Base-by-base conservation (phyloP, 2,888 invertebrate species). In the Alcis repandata region DNA sequence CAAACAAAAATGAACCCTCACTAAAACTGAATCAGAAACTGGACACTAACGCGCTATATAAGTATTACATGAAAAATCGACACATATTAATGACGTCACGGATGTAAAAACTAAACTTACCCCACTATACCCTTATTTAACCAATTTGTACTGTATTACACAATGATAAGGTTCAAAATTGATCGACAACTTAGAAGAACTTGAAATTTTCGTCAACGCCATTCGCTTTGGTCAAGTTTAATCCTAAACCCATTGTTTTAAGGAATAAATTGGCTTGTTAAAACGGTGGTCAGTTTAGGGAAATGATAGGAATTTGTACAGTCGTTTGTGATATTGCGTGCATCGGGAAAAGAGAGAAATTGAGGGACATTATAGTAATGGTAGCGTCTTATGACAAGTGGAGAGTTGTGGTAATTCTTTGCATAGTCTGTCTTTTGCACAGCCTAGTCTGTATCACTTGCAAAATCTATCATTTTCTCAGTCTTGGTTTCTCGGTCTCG, bases 41-140 rank as follows among this genome's bases (percentile, higher is more conserved):
- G 86, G 85, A 87, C 82, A 78, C 77, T 75, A 75, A 69, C 61
- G 61, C 57, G 51, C 63, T 70, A 68, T 66, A 68, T 81, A n/a
- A n/a, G n/a, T n/a, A 80, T 78, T 77, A 78, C 79, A 78, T 88
- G 88, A 90, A 85, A 90, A 87, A 90, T 90, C 68, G 82, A 71
- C 76, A 70, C 63, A 80, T 70, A 87, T 88, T 79, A 81, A 67
- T 67, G 74, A 64, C 73, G 73, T 74, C 73, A 71, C 70, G 64
- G 70, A 66, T 56, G 43, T 64, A 61, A 56, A 64, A 68, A 48
- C 36, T 45, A 20, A 48, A 59, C 48, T 41, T 27, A 57, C 51
- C 57, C 57, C 62, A 71, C 59, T 65, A 74, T 10, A 19, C 32
- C 19, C 41, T 32, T 27, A 57, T 54, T 7, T 19, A 56, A 57